Percentiles rank a stretch among this genome's conserved stretches.
These are phyloP conservation scores for Mastomys coucha DNA, from an alignment of 2,113 vertebrate species.

Conservation along the genomic window DNA sequence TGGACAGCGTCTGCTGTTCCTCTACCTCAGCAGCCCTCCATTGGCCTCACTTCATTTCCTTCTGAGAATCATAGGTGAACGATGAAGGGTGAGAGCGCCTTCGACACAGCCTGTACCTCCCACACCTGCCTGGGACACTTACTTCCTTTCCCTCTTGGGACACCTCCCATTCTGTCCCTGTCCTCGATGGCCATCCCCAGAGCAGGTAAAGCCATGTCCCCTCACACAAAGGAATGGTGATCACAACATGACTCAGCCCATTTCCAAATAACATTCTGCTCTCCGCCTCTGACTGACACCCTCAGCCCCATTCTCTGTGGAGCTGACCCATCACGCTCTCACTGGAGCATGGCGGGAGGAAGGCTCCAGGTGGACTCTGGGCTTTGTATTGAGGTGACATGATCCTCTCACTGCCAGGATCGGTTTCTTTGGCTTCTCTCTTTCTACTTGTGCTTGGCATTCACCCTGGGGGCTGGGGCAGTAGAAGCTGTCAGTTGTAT, in stretches of 20 bases:
- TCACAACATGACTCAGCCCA: background rate
- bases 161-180: background rate
- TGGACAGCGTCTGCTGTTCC: accelerated
- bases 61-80: accelerated
- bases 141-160: background rate
- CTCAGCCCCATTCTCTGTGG: too few relatives aligned
- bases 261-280: background rate
- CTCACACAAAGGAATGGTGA: background rate
- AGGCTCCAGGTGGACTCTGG: accelerated
- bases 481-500: background rate
- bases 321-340: accelerated
- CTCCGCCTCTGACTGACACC: too few relatives aligned
- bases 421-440: background rate
- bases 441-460: background rate
- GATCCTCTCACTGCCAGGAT: accelerated
- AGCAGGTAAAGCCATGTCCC: background rate
- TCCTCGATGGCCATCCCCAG: background rate
- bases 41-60: background rate
- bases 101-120: too few relatives aligned
- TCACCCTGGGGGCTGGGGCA: background rate
- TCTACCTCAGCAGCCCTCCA: too few relatives aligned
- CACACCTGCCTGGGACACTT: background rate
- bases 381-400: background rate
- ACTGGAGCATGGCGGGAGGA: background rate
- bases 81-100: accelerated